phyloP scores from a whole-genome alignment of 2,888 invertebrate genomes.

The Danaus chrysippus region DNA sequence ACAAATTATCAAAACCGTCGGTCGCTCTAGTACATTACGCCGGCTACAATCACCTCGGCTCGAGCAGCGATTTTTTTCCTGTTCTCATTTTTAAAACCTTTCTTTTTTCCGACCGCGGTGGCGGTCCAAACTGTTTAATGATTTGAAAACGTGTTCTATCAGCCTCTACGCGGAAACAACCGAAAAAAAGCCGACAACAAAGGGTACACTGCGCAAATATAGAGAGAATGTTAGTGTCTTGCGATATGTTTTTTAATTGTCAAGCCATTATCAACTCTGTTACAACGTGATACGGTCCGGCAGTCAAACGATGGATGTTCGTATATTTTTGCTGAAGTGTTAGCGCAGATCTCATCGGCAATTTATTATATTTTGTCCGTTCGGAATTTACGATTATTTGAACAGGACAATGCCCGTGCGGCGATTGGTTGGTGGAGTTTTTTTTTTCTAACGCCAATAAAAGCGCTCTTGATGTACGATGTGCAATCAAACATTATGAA shows the following conservation, averaged over 20 bases:
- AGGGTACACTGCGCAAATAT: conserved; percentile 76
- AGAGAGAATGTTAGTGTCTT: conserved; percentile 55
- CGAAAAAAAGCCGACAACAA: conserved; percentile 76
- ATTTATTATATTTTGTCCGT: conserved; percentile 79
- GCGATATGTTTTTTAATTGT: conserved; percentile 30
- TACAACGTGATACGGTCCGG: conserved; percentile 25
- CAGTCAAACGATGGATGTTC: conserved; percentile 31
- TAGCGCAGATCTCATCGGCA: conserved; percentile 76
- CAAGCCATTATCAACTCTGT: conserved; percentile 45
- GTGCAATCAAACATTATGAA: conserved; percentile 39
- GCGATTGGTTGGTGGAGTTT: conserved; percentile 57
- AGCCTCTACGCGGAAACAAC: conserved; percentile 76
- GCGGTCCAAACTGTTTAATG: conserved; percentile 78
- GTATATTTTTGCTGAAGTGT: conserved; percentile 53
- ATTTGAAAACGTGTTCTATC: conserved; percentile 80
- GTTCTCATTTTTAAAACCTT: conserved; percentile 54
- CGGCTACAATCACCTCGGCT: conserved; percentile 57
- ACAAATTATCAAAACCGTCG: conserved; percentile 37
- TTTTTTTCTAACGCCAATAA: conserved; percentile 72
- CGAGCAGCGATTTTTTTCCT: conserved; percentile 53
- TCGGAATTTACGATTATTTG: conserved; percentile 77
- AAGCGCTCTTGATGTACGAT: conserved; percentile 42
- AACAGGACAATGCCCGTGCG: conserved; percentile 63
- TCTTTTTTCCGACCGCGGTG: conserved; percentile 61
- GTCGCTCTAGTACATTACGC: conserved; percentile 50